phyloP scores from a whole-genome alignment of 2,797 vertebrate genomes.

The Zenarchopterus dispar region DNA sequence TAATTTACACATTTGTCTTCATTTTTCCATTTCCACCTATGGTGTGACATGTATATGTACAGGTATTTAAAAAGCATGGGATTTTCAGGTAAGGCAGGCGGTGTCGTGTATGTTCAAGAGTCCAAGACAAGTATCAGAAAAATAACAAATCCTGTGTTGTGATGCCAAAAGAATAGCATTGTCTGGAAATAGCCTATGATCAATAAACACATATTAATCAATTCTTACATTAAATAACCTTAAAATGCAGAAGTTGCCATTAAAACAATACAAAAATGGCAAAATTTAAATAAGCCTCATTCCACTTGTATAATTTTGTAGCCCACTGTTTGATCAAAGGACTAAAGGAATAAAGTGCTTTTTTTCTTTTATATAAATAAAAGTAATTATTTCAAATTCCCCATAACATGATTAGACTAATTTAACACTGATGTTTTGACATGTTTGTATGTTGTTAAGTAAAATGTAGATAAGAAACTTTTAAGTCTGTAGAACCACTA shows the following conservation, averaged over 20 bases:
- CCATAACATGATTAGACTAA: not conserved
- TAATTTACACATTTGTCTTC: conserved; percentile 1
- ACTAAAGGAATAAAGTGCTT: conserved; percentile 39
- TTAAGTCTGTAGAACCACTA: conserved; percentile 3
- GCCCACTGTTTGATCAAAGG: conserved; percentile 6
- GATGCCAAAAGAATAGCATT: not conserved
- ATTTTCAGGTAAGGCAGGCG: conserved; percentile 21
- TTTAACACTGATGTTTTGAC: conserved; percentile 11
- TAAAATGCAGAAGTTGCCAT: conserved; percentile 14
- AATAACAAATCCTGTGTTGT: conserved; percentile 16
- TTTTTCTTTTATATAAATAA: not conserved
- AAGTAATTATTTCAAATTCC: conserved; percentile 2
- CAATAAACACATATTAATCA: conserved; percentile 17
- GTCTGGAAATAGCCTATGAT: not conserved
- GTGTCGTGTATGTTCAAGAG: conserved; percentile 17
- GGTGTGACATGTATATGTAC: not conserved
- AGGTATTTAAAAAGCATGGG: not conserved
- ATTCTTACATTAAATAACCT: conserved; percentile 7
- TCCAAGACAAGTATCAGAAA: not conserved
- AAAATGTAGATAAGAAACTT: not conserved
- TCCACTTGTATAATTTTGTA: not conserved
- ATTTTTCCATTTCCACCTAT: not conserved
- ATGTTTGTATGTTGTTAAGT: not conserved
- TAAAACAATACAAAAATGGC: not conserved
- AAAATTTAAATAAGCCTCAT: conserved; percentile 12